phyloP scores from a whole-genome alignment of 2,797 vertebrate genomes.

The Decapterus maruadsi region DNA sequence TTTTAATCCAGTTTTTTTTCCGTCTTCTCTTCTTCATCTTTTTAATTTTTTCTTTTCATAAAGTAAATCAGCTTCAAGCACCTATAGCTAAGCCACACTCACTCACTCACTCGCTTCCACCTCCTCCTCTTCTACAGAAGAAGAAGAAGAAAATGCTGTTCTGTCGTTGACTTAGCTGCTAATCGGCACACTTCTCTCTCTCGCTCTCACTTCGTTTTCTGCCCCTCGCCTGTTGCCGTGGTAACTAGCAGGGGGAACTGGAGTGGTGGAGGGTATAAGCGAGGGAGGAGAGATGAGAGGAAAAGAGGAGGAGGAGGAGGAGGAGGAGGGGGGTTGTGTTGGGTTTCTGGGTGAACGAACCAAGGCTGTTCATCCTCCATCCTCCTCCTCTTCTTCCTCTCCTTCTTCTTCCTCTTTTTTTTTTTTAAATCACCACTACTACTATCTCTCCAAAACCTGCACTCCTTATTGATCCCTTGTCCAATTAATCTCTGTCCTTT shows the following conservation, averaged over 20 bases:
- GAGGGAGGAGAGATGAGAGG: constrained; percentile 27
- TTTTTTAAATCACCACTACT: constrained; percentile 31
- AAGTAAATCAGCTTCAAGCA: constrained; percentile 16
- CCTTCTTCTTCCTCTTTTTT: not conserved
- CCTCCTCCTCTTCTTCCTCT: constrained; percentile 10
- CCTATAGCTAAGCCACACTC: constrained; percentile 18
- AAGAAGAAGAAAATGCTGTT: constrained; percentile 28
- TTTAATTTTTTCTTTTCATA: not conserved
- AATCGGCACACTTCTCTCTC: constrained; percentile 49
- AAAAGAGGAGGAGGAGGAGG: not conserved
- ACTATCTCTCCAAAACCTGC: constrained; percentile 36
- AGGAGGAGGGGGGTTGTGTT: constrained; percentile 17
- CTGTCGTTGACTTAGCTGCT: constrained; percentile 67
- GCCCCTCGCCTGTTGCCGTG: constrained; percentile 85
- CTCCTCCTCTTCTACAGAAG: constrained; percentile 20
- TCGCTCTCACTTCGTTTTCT: constrained; percentile 70
- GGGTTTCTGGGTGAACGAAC: constrained; percentile 67
- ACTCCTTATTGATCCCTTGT: constrained; percentile 31
- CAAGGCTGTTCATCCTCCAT: constrained; percentile 33
- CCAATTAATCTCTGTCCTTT: constrained; percentile 31
- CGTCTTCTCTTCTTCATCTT: constrained; percentile 18
- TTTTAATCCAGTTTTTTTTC: no score
- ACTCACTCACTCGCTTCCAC: not conserved
- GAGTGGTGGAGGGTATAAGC: constrained; percentile 59
- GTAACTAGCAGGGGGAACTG: constrained; percentile 83